phyloP scores from a whole-genome alignment of 2,113 vertebrate genomes.

The Neofelis nebulosa region DNA sequence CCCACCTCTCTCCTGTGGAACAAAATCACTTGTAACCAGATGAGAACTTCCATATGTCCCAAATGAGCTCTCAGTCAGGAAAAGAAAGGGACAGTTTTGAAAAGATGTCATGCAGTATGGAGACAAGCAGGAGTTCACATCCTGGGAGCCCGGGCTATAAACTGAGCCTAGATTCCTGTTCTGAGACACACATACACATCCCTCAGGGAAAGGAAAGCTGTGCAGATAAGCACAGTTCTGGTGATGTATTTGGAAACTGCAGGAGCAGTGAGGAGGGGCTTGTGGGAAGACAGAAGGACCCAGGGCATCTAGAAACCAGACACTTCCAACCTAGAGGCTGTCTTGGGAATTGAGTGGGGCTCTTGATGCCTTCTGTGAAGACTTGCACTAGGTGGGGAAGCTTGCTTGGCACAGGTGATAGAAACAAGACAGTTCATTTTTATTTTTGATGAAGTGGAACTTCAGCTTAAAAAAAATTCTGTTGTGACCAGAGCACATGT shows the following conservation, averaged over 20 bases:
- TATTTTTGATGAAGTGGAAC: constrained; percentile 73
- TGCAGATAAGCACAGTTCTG: not conserved
- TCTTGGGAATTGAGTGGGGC: constrained; percentile 52
- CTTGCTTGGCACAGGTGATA: not conserved
- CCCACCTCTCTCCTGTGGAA: constrained; percentile 59
- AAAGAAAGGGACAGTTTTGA: constrained; percentile 77
- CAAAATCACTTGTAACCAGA: constrained; percentile 79
- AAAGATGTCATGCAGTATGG: constrained; percentile 41
- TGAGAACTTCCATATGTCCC: constrained; percentile 77
- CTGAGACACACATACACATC: not conserved
- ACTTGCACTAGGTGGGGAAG: not conserved
- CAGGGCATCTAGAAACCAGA: constrained; percentile 62
- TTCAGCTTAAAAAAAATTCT: constrained; percentile 18
- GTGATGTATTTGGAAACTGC: not conserved
- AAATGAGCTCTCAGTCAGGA: constrained; percentile 67
- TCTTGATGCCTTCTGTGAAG: constrained; percentile 31
- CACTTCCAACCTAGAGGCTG: constrained; percentile 63
- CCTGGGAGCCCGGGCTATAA: not conserved
- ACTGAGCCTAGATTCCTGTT: not conserved
- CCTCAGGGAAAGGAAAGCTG: not conserved
- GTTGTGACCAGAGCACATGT: not conserved
- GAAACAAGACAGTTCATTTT: constrained; percentile 71
- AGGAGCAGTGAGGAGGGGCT: not conserved
- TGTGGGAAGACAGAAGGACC: constrained; percentile 49
- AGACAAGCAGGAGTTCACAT: constrained; percentile 47